phyloP scores from a whole-genome alignment of 2,888 invertebrate genomes.

The Seira ritae region DNA sequence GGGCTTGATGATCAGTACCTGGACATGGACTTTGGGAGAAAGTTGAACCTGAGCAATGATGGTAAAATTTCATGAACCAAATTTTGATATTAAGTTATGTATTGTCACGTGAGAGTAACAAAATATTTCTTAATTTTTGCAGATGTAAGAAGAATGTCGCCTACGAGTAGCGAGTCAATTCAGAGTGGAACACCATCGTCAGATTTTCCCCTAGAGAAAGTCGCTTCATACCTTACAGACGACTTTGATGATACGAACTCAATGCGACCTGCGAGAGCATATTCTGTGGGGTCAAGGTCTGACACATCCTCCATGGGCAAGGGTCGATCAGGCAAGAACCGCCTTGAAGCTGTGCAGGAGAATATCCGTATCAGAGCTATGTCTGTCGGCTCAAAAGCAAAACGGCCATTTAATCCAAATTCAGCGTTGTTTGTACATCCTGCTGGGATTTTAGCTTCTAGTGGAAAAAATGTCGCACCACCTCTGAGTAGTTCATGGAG shows the following conservation, averaged over 20 bases:
- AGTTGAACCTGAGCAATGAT: slow-evolving; percentile 71
- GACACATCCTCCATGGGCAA: slow-evolving; percentile 76
- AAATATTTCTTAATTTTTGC: slow-evolving; percentile 44
- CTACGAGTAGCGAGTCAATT: slow-evolving; percentile 84
- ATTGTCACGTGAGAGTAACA: slow-evolving; percentile 25
- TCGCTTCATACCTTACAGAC: slow-evolving; percentile 83
- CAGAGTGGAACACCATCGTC: slow-evolving; percentile 90
- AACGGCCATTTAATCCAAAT: slow-evolving; percentile 62
- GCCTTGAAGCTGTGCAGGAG: slow-evolving; percentile 72
- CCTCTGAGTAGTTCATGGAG: slow-evolving; percentile 79
- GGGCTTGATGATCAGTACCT: slow-evolving; percentile 71
- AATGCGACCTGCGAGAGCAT: slow-evolving; percentile 84
- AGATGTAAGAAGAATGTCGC: slow-evolving; percentile 77
- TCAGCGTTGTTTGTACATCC: slow-evolving; percentile 66
- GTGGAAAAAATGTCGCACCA: slow-evolving; percentile 78
- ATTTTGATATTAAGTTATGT: not conserved
- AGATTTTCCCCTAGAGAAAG: slow-evolving; percentile 89
- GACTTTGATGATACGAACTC: slow-evolving; percentile 78
- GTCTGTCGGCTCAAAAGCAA: slow-evolving; percentile 81
- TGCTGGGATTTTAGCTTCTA: slow-evolving; percentile 28
- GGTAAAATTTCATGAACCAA: too few relatives aligned
- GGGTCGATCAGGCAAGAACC: slow-evolving; percentile 64
- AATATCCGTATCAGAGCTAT: slow-evolving; percentile 82
- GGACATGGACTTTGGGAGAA: slow-evolving; percentile 72
- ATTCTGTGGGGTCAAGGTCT: slow-evolving; percentile 90